A percentile compares a stretch with the other conserved stretches of the same genome.
These are phyloP conservation scores for Nematopogon swammerdamellus DNA, from an alignment of 2,888 invertebrate genomes.

Conservation along the genomic window DNA sequence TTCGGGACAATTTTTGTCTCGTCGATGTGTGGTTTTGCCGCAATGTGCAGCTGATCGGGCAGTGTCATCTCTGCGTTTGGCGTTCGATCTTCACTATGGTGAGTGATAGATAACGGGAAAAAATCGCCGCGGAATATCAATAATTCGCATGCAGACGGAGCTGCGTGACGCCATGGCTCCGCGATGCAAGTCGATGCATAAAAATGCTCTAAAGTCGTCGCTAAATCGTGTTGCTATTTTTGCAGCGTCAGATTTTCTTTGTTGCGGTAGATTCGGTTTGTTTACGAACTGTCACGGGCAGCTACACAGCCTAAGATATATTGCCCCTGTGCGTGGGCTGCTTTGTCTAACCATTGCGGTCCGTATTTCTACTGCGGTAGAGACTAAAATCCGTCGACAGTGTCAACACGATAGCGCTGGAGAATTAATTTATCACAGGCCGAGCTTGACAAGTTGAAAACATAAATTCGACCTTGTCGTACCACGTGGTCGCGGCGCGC, in stretches of 20 bases:
- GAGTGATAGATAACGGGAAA: not conserved
- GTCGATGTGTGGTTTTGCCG: not conserved
- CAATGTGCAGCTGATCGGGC: not conserved
- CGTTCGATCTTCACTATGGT: not conserved
- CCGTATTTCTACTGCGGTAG: slow-evolving; percentile 18
- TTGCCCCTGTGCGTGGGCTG: slow-evolving; percentile 53
- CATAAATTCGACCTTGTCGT: slow-evolving; percentile 57
- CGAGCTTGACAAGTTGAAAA: slow-evolving; percentile 59
- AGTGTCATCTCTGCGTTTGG: not conserved
- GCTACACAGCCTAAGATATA: slow-evolving; percentile 57
- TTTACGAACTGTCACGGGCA: slow-evolving; percentile 60
- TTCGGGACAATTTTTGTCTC: not conserved
- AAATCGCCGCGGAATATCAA: not conserved
- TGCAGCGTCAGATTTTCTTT: slow-evolving; percentile 18
- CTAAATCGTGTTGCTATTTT: too few relatives aligned
- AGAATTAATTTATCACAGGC: slow-evolving; percentile 59
- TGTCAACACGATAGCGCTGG: slow-evolving; percentile 47
- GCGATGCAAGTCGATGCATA: too few relatives aligned
- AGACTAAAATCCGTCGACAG: too few relatives aligned
- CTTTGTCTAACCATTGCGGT: slow-evolving; percentile 20
- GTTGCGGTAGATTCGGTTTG: slow-evolving; percentile 57
- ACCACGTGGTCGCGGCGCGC: slow-evolving; percentile 49
- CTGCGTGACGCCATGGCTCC: not conserved
- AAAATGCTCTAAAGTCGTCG: too few relatives aligned
- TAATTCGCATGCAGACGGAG: not conserved